These are phyloP conservation scores for Quadroppia sp. DNA, from an alignment of 2,888 invertebrate genomes.

Conservation along the genomic window DNA sequence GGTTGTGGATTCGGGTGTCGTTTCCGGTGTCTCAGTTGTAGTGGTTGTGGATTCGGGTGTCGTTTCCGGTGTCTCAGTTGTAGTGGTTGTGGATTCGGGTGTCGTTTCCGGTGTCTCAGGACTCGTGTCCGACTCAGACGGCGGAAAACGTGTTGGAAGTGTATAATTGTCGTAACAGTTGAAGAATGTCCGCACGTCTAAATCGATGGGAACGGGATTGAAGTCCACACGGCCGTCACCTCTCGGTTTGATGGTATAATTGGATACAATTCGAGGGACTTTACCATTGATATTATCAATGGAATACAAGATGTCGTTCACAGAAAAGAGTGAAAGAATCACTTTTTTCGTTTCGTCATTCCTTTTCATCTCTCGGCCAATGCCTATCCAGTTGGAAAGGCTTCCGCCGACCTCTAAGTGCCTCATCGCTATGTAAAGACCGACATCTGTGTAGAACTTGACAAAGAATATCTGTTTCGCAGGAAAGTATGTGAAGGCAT, in stretches of 20 bases:
- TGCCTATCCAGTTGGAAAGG: not conserved
- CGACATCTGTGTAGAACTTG: not conserved
- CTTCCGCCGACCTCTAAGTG: not conserved
- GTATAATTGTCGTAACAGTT: not conserved
- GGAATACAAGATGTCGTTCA: not conserved
- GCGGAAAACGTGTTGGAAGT: too few relatives aligned
- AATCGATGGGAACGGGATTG: not conserved
- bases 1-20: too few relatives aligned
- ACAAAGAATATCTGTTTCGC: not conserved
- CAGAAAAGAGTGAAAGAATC: not conserved
- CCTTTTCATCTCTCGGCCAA: too few relatives aligned
- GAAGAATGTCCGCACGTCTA: conserved; percentile 1
- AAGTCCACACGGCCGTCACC: too few relatives aligned
- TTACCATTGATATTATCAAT: not conserved
- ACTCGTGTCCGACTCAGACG: too few relatives aligned
- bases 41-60: too few relatives aligned
- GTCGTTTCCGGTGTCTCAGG: too few relatives aligned
- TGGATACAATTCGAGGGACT: not conserved
- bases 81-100: too few relatives aligned
- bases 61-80: too few relatives aligned
- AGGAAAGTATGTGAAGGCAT: not conserved
- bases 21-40: too few relatives aligned
- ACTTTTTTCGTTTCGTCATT: not conserved
- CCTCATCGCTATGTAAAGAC: not conserved
- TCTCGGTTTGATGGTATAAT: not conserved